Base-by-base conservation (phyloP, 2,113 vertebrate species). In the Pyrgilauda ruficollis region DNA sequence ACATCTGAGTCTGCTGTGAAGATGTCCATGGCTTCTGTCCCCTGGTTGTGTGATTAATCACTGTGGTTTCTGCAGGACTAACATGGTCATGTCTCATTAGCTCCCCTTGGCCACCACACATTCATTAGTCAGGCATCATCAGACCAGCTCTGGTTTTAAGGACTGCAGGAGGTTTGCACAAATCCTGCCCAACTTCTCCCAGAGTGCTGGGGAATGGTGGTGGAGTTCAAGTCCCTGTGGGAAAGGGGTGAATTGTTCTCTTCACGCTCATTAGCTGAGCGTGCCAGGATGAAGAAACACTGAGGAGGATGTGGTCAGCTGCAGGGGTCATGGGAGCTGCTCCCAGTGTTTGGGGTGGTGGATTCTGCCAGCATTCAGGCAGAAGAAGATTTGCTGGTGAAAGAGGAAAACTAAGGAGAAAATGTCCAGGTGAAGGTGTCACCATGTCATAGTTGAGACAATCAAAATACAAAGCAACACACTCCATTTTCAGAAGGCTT, bases 241-340 rank as follows among this genome's bases (percentile, higher is more conserved):
- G 77, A 44, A 70, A 56, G 69, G 73, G 37, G 47, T n/a, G 81
- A 49, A 52, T 72, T 89, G 69, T 52, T 93, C 76, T 74, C 64
- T 23, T 49, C 55, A n/a, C 27, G 3, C 72, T 80, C 41, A 6
- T 17, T 8, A 47, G n/a, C 67, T 31, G 37, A 22, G 26, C 1
- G 0, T 61, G 85, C 70, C 86, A 84, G 37, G 86, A 74, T 62
- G 90, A 35, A 35, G 82, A 85, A 43, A 62, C 15, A 2, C 7
- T n/a, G 56, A 46, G 79, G 86, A 89, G 89, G 91, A 90, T 90
- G 94, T 92, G 95, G 76, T 78, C 83, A 74, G 88, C 88, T 93
- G 39, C 80, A 67, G 75, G 9, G 7, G 44, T 59, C 86, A 15
- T 59, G 83, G 83, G 83, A 95, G 86, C 13, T n/a, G 21, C 5